Conservation (phyloP, 2,888 invertebrate genomes). For the Cyrtodaria siliqua region DNA sequence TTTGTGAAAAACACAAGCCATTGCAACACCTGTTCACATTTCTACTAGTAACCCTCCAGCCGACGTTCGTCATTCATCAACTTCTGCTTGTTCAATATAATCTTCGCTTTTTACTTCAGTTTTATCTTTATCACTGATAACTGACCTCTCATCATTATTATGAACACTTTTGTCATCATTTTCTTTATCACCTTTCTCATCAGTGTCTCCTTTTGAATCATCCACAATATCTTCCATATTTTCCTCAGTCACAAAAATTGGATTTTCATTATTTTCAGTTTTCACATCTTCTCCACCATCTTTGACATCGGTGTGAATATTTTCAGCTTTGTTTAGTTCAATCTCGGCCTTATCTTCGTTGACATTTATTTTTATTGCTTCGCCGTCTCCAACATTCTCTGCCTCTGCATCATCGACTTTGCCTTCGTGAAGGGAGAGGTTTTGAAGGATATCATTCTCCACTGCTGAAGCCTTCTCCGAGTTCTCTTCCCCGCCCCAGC, state of each 20-base stretch:
- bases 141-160: neutral
- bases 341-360: constrained; percentile 14
- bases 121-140: constrained; percentile 47
- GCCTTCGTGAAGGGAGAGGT: constrained; percentile 33
- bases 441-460: no score
- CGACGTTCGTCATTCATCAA: no score
- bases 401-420: constrained; percentile 37
- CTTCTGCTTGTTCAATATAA: constrained; percentile 20
- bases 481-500: constrained; percentile 54
- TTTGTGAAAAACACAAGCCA: no score
- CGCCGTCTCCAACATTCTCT: constrained; percentile 39
- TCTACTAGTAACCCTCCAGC: no score
- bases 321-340: constrained; percentile 6
- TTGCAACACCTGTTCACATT: no score
- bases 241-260: no score
- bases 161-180: constrained; percentile 1
- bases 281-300: constrained; percentile 13
- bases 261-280: constrained; percentile 23
- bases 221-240: constrained; percentile 12
- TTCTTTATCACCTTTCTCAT: constrained; percentile 9
- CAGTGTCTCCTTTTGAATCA: constrained; percentile 26
- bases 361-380: no score
- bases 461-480: constrained; percentile 33
- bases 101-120: constrained; percentile 55
- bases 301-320: constrained; percentile 16